Evolutionary conservation across 2,113 vertebrate genomes (phyloP).

Genomic region (Gnathonemus longibarbis): DNA sequence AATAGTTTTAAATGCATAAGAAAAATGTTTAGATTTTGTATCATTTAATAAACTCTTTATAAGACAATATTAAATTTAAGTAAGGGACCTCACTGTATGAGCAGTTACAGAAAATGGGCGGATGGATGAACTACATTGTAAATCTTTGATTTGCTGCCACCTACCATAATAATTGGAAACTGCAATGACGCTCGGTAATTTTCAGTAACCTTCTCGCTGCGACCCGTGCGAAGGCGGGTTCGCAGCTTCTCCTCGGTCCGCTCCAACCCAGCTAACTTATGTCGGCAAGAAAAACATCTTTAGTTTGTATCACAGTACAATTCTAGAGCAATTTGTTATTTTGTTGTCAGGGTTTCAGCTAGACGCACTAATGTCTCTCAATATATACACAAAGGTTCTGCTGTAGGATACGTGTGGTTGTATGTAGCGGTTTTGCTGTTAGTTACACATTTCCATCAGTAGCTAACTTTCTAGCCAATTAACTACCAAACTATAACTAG

Average conservation of each 20-base stretch:
- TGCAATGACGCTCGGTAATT: neutral
- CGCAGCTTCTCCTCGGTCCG: too few relatives aligned
- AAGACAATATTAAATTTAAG: neutral
- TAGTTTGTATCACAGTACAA: neutral
- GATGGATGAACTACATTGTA: neutral
- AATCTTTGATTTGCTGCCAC: conserved; percentile 18
- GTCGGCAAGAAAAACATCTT: neutral
- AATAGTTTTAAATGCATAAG: neutral
- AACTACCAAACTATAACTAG: neutral
- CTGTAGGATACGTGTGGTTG: neutral
- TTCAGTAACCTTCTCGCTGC: neutral
- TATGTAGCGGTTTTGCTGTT: neutral
- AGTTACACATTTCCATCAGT: neutral
- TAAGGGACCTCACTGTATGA: neutral
- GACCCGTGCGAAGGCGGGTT: too few relatives aligned
- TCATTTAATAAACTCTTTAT: neutral
- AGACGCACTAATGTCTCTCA: neutral
- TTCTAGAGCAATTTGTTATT: neutral
- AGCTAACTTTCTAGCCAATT: neutral
- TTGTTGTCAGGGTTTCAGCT: neutral
- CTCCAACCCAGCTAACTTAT: neutral
- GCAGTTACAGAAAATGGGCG: neutral
- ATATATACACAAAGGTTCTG: neutral
- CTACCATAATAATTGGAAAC: neutral
- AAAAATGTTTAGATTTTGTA: neutral